These are phyloP conservation scores for Misgurnus mizolepis DNA, from an alignment of 2,113 vertebrate species.

Conservation along the genomic window DNA sequence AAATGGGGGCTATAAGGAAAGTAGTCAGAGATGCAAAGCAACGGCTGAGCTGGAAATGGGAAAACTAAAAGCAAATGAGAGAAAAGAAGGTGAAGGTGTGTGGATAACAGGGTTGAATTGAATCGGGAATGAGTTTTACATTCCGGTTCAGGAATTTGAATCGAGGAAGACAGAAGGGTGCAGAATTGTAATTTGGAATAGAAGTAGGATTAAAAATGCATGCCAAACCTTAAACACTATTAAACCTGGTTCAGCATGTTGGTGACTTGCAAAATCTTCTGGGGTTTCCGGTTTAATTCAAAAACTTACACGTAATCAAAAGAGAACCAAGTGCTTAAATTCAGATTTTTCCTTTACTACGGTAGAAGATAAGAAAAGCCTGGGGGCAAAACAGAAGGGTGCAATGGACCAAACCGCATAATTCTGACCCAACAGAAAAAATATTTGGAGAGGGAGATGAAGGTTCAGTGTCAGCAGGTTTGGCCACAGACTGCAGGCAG, in stretches of 20 bases:
- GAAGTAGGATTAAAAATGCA: too few species aligned
- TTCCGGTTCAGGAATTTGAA: not conserved
- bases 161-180: not conserved
- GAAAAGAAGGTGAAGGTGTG: slow-evolving; percentile 22
- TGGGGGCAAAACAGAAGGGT: slow-evolving; percentile 23
- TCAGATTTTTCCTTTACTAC: not conserved
- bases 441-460: slow-evolving; percentile 61
- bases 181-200: not conserved
- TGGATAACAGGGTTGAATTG: slow-evolving; percentile 29
- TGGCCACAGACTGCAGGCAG: slow-evolving; percentile 60
- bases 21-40: too few species aligned
- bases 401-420: slow-evolving; percentile 45
- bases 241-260: too few species aligned
- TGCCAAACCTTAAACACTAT: too few species aligned
- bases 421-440: slow-evolving; percentile 52
- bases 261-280: too few species aligned
- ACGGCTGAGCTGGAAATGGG: slow-evolving; percentile 42
- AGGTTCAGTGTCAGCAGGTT: slow-evolving; percentile 72
- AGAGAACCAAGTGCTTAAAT: not conserved
- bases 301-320: not conserved
- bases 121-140: not conserved
- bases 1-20: slow-evolving; percentile 2
- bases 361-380: not conserved
- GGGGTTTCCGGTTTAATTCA: not conserved
- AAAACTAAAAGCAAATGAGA: slow-evolving; percentile 51